Base-by-base conservation (phyloP, 2,113 vertebrate species). In the Tricholaema leucomelas region DNA sequence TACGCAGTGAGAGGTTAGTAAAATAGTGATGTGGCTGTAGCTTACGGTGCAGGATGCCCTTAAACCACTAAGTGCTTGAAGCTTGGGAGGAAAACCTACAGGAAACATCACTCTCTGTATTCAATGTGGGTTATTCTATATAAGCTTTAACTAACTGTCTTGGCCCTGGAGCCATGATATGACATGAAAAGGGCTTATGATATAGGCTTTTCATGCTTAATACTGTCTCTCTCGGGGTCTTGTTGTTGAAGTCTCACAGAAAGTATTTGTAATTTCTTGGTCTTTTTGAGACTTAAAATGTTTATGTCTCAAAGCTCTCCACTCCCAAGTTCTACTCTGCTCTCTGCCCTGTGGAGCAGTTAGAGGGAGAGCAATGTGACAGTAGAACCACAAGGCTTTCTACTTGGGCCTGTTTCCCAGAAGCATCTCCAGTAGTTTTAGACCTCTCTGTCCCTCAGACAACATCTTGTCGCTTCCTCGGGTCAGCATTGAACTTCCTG, bases 331-430 rank as follows among this genome's bases (percentile, higher is more conserved):
- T 85, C 59, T 77, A 69, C 64, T 2, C 1, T 7, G 20, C 46
- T 38, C 6, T 76, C 46, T 81, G 55, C 16, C 65, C 7, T 6
- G 18, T 27, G 24, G 17, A 28, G 13, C 12, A 31, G 4, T 24
- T 65, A 61, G 14, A 54, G 17, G 31, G 24, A 56, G 24, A 19
- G 19, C 0, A 1, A 10, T n/a, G 27, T 20, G 33, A 40, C 0
- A 0, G 21, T 42, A 42, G 18, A 58, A 54, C 44, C 24, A 20
- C 33, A 44, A 42, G 44, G 18, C 10, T 46, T 76, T 72, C 35
- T 54, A 8, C 54, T 20, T 28, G 14, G 25, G 6, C 23, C 42
- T 54, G 12, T 20, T 80, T 40, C 33, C 64, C 42, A 31, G 56
- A 55, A 42, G 18, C 21, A 65, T 15, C 36, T 58, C 30, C 33